Evolutionary conservation across 2,113 vertebrate genomes (phyloP).

Genomic region (Chloroceryle aenea): DNA sequence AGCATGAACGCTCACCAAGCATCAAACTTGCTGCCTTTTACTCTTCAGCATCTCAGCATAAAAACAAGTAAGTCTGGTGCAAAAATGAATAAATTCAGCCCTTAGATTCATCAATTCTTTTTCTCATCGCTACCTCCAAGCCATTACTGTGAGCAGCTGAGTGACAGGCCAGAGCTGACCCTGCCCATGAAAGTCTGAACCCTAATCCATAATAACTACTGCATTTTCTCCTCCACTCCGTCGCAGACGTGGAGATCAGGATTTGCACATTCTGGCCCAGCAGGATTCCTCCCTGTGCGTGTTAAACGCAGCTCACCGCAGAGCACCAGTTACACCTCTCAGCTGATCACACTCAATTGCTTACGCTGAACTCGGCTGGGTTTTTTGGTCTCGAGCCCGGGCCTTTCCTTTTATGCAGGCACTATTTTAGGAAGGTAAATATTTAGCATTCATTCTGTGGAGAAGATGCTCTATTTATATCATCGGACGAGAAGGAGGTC

Average conservation of each 20-base stretch:
- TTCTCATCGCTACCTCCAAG: not conserved
- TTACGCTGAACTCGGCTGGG: not conserved
- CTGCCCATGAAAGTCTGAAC: not conserved
- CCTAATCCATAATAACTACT: not conserved
- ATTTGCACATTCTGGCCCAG: not conserved
- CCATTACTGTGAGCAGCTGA: not conserved
- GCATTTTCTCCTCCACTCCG: not conserved
- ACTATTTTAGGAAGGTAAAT: not conserved
- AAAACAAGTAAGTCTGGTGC: not conserved
- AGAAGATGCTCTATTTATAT: not conserved
- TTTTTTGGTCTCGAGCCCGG: not conserved
- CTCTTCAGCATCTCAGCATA: not conserved
- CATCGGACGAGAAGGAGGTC: not conserved
- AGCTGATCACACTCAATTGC: not conserved
- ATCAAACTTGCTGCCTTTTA: not conserved
- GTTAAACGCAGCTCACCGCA: accelerated
- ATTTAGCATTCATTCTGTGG: not conserved
- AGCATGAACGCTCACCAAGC: not conserved
- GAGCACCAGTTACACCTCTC: not conserved
- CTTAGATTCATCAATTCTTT: not conserved
- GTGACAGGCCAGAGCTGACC: not conserved
- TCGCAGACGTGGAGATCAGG: not conserved
- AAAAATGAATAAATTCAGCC: not conserved
- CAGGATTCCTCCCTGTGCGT: not conserved
- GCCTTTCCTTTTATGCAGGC: not conserved